Percentiles rank a stretch among this genome's conserved stretches.
These are phyloP conservation scores for Galbula dea DNA, from an alignment of 2,113 vertebrate genomes.

Conservation along the genomic window DNA sequence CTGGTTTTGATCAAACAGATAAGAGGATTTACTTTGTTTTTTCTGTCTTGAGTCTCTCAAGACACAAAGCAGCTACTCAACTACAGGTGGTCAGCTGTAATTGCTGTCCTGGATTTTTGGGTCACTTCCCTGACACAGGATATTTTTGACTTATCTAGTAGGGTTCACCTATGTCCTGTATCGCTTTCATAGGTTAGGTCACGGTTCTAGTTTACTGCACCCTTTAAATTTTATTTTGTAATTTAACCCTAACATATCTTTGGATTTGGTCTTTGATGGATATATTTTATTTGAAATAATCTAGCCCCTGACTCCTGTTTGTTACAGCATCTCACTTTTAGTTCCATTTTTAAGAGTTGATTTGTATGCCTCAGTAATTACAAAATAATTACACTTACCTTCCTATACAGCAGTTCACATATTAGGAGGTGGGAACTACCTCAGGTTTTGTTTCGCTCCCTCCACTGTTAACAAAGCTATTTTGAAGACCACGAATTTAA, in stretches of 20 bases:
- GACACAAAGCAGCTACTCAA: not conserved
- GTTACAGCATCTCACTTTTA: not conserved
- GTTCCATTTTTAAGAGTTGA: not conserved
- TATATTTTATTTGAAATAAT: not conserved
- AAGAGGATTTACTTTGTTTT: not conserved
- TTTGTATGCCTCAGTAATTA: not conserved
- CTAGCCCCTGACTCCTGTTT: not conserved
- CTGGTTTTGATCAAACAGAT: not conserved
- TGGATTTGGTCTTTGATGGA: not conserved
- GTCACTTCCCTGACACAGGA: not conserved
- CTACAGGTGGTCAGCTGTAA: not conserved
- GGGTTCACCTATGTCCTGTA: not conserved
- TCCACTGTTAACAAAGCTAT: not conserved
- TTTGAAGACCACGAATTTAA: not conserved
- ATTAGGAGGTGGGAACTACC: accelerated
- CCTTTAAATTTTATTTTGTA: not conserved
- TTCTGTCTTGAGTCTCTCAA: not conserved
- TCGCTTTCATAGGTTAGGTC: not conserved
- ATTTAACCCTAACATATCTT: not conserved
- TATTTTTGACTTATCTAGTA: accelerated
- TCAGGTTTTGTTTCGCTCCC: not conserved
- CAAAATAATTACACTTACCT: not conserved
- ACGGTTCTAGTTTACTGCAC: not conserved
- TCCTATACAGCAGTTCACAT: not conserved
- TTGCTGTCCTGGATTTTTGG: not conserved